These are phyloP conservation scores for Hippoglossus stenolepis DNA, from an alignment of 2,113 vertebrate genomes.

Conservation along the genomic window DNA sequence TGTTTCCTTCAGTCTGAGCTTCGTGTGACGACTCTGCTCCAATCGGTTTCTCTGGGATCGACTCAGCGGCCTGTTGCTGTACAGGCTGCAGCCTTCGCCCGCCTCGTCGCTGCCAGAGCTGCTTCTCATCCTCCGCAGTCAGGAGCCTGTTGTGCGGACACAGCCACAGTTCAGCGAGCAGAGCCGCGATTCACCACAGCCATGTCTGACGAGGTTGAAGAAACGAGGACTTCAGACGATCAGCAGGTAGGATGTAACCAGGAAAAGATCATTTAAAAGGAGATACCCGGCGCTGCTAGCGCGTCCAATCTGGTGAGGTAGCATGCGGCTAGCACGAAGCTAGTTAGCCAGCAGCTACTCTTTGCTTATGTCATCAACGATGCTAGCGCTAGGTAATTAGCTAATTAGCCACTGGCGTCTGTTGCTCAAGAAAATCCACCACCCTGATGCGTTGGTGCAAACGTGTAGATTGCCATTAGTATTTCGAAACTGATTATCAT, in stretches of 20 bases:
- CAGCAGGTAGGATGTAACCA: constrained; percentile 53
- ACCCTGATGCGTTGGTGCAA: not conserved
- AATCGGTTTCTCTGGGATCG: constrained; percentile 57
- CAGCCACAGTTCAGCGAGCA: not conserved
- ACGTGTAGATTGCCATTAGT: accelerated
- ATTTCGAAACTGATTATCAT: accelerated
- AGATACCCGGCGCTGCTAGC: not conserved
- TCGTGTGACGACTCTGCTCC: no score
- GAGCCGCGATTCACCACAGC: not conserved
- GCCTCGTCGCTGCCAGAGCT: constrained; percentile 14
- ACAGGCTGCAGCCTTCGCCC: constrained; percentile 39
- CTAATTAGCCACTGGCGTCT: not conserved
- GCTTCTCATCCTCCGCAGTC: constrained; percentile 4
- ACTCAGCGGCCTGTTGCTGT: constrained; percentile 58
- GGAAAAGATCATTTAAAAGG: not conserved
- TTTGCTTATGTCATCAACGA: constrained; percentile 21
- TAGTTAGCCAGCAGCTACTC: constrained; percentile 53
- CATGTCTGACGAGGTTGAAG: constrained; percentile 72
- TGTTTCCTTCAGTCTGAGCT: not conserved
- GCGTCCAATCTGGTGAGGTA: not conserved
- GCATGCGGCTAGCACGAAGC: constrained; percentile 39
- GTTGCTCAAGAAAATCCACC: not conserved
- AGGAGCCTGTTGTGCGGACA: not conserved
- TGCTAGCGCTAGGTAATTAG: constrained; percentile 9
- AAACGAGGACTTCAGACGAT: constrained; percentile 55